Evolutionary conservation across 2,797 vertebrate species (phyloP).

Genomic region (Tamandua tetradactyla): DNA sequence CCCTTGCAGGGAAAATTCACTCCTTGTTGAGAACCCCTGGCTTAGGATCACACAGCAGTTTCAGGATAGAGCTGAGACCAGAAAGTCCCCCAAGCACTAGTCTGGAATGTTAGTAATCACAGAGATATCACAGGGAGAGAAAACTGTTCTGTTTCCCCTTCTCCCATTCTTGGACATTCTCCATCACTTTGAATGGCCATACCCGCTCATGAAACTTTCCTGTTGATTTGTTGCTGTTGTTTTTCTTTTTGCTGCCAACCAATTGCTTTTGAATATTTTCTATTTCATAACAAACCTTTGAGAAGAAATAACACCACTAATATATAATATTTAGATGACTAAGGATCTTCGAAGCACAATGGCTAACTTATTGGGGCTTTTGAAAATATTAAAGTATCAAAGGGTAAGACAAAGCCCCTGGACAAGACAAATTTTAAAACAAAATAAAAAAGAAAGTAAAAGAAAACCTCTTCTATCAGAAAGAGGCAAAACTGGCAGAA

Average conservation of each 20-base stretch:
- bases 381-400: not conserved
- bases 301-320: not conserved
- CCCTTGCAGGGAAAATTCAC: not conserved
- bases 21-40: not conserved
- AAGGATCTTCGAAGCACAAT: not conserved
- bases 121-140: not conserved
- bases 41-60: not conserved
- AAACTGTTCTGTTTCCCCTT: not conserved
- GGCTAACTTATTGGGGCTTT: not conserved
- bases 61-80: not conserved
- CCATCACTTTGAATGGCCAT: too few species aligned
- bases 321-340: not conserved
- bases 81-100: not conserved
- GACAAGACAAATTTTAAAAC: not conserved
- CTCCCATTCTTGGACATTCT: rapidly evolving
- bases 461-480: not conserved
- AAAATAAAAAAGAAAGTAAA: not conserved
- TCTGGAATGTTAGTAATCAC: not conserved
- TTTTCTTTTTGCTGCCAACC: rapidly evolving
- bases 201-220: too few species aligned
- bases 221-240: too few species aligned
- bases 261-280: too few species aligned
- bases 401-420: not conserved
- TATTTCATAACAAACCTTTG: not conserved
- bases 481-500: not conserved